phyloP scores from a whole-genome alignment of 2,888 invertebrate genomes.

The Parascotia fuliginaria region DNA sequence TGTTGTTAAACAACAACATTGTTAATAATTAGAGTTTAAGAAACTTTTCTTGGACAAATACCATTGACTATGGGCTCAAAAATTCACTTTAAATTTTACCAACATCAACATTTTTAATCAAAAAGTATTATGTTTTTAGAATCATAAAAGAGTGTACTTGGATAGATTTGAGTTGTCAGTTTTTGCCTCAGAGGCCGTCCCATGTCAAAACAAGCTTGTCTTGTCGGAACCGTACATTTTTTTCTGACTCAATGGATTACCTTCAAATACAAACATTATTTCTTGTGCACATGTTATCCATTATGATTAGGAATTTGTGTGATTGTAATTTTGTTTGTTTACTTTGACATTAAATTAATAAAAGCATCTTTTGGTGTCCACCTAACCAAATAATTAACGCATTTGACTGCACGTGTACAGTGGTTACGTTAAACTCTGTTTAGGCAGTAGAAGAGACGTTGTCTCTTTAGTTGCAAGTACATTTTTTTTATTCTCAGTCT shows the following conservation, averaged over 20 bases:
- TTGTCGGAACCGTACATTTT: conserved; percentile 53
- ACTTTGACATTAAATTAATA: neutral
- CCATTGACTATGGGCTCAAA: no score
- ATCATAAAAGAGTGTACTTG: conserved; percentile 39
- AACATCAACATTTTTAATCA: conserved; percentile 13
- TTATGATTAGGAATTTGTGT: conserved; percentile 15
- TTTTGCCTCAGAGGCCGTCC: conserved; percentile 54
- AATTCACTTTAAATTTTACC: no score
- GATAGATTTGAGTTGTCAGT: conserved; percentile 64
- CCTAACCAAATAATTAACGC: no score
- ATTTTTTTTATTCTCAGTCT: no score
- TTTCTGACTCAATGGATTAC: conserved; percentile 60
- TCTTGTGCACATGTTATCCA: conserved; percentile 23
- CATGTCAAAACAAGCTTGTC: conserved; percentile 57
- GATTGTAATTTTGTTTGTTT: neutral
- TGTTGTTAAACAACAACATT: no score
- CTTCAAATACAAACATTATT: conserved; percentile 35
- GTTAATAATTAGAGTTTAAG: no score
- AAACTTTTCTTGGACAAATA: no score
- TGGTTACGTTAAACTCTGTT: no score
- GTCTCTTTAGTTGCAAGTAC: no score
- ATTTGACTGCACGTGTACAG: no score
- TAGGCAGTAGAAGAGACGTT: no score
- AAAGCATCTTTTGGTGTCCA: no score
- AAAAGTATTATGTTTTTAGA: conserved; percentile 26